Evolutionary conservation across 2,113 vertebrate species (phyloP).

Genomic region (Ameiurus melas): DNA sequence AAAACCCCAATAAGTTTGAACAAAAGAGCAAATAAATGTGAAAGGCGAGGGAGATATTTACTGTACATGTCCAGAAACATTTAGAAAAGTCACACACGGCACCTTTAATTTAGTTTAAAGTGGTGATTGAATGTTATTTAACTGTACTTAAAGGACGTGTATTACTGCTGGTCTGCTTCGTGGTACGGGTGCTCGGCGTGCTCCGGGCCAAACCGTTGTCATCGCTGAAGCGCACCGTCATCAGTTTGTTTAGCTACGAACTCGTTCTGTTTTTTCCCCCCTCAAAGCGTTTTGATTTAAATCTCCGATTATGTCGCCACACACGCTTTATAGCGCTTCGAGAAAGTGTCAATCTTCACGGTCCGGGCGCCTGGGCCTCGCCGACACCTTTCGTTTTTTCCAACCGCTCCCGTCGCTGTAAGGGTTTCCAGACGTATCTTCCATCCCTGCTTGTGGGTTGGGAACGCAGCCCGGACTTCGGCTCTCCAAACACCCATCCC

Average conservation of each 20-base stretch:
- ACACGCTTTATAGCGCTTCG: not conserved
- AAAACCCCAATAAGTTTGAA: not conserved
- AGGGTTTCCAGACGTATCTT: slow-evolving; percentile 34
- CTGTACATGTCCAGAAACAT: too few species aligned
- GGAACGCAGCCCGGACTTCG: slow-evolving; percentile 34
- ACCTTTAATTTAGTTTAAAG: not conserved
- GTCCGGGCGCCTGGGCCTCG: slow-evolving; percentile 6
- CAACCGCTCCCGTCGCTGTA: not conserved
- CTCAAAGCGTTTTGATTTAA: not conserved
- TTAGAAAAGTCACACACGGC: not conserved
- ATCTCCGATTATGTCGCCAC: not conserved
- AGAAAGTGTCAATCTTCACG: slow-evolving; percentile 3
- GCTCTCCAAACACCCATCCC: slow-evolving; percentile 25
- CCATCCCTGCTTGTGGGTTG: slow-evolving; percentile 32
- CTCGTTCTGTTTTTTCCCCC: not conserved
- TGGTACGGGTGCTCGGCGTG: not conserved
- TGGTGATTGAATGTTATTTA: too few species aligned
- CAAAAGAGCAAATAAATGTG: not conserved
- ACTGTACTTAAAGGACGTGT: not conserved
- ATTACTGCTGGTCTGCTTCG: not conserved
- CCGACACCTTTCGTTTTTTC: slow-evolving; percentile 7
- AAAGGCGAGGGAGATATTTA: too few species aligned
- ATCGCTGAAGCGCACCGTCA: not conserved
- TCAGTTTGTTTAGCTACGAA: not conserved
- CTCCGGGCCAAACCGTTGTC: not conserved